Evolutionary conservation across 1,140 invertebrate genomes (phyloP).

Genomic region (Drosophila paulistorum): DNA sequence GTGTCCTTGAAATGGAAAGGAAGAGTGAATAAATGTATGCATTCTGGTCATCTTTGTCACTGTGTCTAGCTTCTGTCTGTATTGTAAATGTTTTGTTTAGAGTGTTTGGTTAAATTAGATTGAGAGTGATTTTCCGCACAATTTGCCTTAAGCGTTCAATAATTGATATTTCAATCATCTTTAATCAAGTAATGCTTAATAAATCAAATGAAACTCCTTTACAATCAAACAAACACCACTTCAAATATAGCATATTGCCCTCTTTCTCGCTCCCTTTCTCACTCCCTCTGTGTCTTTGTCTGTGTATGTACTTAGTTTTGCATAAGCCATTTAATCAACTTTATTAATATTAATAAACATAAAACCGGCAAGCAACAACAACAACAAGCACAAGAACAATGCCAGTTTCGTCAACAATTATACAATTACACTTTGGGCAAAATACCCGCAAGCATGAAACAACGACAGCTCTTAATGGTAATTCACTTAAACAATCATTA

Average conservation of each 20-base stretch:
- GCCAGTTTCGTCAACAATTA: constrained; percentile 69
- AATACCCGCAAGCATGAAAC: constrained; percentile 19
- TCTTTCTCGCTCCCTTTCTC: too few relatives aligned
- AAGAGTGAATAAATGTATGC: constrained; percentile 33
- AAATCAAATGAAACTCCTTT: constrained; percentile 29
- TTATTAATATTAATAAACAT: constrained; percentile 76
- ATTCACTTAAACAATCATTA: constrained; percentile 81
- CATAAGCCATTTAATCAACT: constrained; percentile 76
- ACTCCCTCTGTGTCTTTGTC: constrained; percentile 6
- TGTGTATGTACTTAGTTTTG: constrained; percentile 61
- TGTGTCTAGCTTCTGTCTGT: not conserved
- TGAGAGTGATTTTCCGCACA: not conserved
- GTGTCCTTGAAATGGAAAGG: constrained; percentile 50
- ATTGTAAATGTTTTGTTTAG: not conserved
- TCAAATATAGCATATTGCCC: not conserved
- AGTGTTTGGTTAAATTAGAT: not conserved
- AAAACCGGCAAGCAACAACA: constrained; percentile 15
- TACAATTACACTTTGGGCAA: constrained; percentile 62
- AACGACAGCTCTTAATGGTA: constrained; percentile 64
- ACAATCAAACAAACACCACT: constrained; percentile 20
- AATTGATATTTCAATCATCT: constrained; percentile 28
- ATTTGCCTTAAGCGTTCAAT: not conserved
- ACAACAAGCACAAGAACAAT: constrained; percentile 44
- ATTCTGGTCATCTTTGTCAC: not conserved
- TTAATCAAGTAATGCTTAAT: constrained; percentile 34